These are phyloP conservation scores for Piezodorus guildinii DNA, from an alignment of 1,140 invertebrate species.

Conservation along the genomic window DNA sequence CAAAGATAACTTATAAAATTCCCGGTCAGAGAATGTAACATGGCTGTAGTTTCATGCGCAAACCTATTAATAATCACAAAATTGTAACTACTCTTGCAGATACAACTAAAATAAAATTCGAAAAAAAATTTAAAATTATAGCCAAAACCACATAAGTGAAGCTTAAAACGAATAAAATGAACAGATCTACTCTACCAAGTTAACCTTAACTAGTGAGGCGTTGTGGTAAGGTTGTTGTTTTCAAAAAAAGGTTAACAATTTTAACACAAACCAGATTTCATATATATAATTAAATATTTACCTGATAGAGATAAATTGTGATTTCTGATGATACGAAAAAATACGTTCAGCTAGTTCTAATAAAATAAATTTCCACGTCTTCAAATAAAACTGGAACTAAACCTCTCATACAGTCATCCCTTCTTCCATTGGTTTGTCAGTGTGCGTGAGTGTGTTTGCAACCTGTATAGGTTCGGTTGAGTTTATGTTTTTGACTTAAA, in stretches of 20 bases:
- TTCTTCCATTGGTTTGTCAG: neutral
- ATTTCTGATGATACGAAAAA: too few species aligned
- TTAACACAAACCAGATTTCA: too few species aligned
- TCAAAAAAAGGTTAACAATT: slow-evolving; percentile 2
- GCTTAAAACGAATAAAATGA: too few species aligned
- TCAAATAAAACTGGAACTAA: neutral
- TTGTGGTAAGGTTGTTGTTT: slow-evolving; percentile 10
- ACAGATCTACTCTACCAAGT: neutral
- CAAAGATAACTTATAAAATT: too few species aligned
- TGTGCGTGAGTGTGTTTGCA: slow-evolving; percentile 5
- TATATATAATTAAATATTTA: neutral
- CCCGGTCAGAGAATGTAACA: too few species aligned
- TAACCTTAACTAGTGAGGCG: neutral
- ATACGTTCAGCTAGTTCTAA: neutral
- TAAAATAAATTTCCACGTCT: slow-evolving; percentile 5
- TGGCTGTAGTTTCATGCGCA: too few species aligned
- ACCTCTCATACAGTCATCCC: slow-evolving; percentile 6
- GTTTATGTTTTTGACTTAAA: slow-evolving; percentile 11
- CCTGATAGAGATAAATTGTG: too few species aligned
- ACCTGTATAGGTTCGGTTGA: neutral
- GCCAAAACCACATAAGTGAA: too few species aligned
- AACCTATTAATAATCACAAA: too few species aligned
- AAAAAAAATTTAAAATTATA: too few species aligned
- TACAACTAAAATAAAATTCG: too few species aligned
- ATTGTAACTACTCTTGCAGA: too few species aligned